Evolutionary conservation across 2,113 vertebrate species (phyloP).

Genomic region (Oryzias curvinotus): DNA sequence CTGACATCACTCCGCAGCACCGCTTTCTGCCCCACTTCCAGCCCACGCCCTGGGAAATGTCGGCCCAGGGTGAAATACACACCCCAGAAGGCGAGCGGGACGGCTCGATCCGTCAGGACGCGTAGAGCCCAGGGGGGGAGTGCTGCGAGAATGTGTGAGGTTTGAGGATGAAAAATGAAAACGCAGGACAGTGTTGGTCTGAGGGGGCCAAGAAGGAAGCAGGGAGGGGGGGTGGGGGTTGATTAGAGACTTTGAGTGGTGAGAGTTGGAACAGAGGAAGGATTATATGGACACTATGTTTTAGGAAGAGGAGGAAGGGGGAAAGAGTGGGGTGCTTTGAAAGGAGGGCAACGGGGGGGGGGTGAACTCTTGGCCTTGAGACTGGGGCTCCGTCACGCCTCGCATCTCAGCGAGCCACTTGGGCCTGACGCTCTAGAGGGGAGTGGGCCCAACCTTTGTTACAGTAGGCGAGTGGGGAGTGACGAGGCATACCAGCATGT

Average conservation of each 20-base stretch:
- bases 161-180: conserved; percentile 47
- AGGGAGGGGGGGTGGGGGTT: conserved; percentile 38
- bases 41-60: conserved; percentile 71
- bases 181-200: conserved; percentile 30
- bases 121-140: conserved; percentile 43
- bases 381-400: conserved; percentile 68
- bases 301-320: conserved; percentile 34
- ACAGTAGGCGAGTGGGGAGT: conserved; percentile 62
- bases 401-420: conserved; percentile 58
- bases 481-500: conserved; percentile 70
- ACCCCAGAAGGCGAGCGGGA: conserved; percentile 57
- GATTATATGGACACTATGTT: conserved; percentile 69
- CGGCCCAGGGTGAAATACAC: conserved; percentile 71
- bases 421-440: conserved; percentile 60
- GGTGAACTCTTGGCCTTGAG: conserved; percentile 67
- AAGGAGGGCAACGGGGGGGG: conserved; percentile 42
- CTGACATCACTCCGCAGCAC: conserved; percentile 72
- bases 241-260: conserved; percentile 52
- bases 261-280: conserved; percentile 69
- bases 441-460: conserved; percentile 65
- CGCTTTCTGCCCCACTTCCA: conserved; percentile 56
- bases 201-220: conserved; percentile 29
- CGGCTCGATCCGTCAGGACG: conserved; percentile 12
- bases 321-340: conserved; percentile 31
- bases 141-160: conserved; percentile 31